phyloP scores from a whole-genome alignment of 1,140 invertebrate species.

The Zaprionus inermis region DNA sequence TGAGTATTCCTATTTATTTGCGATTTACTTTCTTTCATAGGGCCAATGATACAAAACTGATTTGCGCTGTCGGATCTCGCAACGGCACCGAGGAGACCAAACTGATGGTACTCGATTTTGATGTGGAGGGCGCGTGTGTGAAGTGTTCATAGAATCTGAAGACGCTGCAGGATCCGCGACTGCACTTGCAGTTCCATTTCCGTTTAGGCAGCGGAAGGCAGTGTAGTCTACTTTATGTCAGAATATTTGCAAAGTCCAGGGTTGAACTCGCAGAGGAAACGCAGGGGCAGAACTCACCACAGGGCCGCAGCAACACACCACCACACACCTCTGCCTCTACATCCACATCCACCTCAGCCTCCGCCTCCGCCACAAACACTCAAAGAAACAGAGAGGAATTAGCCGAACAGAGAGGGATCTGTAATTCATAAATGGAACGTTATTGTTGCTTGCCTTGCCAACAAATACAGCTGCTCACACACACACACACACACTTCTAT shows the following conservation, averaged over 20 bases:
- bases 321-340: conserved; percentile 19
- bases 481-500: conserved; percentile 28
- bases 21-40: conserved; percentile 46
- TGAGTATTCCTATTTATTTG: background rate
- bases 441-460: conserved; percentile 77
- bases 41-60: conserved; percentile 97
- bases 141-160: conserved; percentile 85
- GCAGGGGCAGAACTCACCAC: conserved; percentile 13
- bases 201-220: conserved; percentile 18
- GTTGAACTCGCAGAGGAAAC: conserved; percentile 6
- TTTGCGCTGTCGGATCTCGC: conserved; percentile 98
- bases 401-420: conserved; percentile 12
- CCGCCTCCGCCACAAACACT: conserved; percentile 29
- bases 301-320: conserved; percentile 22
- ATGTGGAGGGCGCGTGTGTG: conserved; percentile 90
- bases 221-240: conserved; percentile 35
- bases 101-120: conserved; percentile 98
- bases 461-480: conserved; percentile 65
- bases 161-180: conserved; percentile 20
- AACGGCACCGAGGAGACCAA: conserved; percentile 99
- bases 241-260: conserved; percentile 29
- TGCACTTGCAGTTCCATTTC: conserved; percentile 27
- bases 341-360: conserved; percentile 25
- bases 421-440: conserved; percentile 46
- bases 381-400: background rate